phyloP scores from a whole-genome alignment of 2,113 vertebrate species.

The Tupaia chinensis region DNA sequence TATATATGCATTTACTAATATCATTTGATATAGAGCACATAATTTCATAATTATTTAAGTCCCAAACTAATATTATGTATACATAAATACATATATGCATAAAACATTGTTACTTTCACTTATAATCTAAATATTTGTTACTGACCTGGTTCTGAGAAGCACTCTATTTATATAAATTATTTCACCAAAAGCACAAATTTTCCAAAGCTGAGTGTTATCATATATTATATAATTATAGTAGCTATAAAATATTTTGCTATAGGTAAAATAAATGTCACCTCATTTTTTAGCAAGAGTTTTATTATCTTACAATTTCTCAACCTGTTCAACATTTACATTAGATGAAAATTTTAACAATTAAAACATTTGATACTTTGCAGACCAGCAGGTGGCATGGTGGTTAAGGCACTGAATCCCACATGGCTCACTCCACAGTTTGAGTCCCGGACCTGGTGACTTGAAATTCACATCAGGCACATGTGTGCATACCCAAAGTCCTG shows the following conservation, averaged over 20 bases:
- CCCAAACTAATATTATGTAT: not conserved
- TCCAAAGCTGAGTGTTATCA: not conserved
- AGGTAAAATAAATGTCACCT: not conserved
- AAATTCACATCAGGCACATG: no score
- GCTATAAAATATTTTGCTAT: not conserved
- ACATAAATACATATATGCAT: not conserved
- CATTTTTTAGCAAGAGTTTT: not conserved
- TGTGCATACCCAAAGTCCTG: no score
- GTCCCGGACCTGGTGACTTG: no score
- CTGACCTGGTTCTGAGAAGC: not conserved
- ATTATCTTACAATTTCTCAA: not conserved
- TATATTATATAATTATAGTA: not conserved
- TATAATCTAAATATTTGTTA: not conserved
- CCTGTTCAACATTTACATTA: not conserved
- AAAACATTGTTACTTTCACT: not conserved
- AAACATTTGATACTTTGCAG: no score
- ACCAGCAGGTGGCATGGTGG: no score
- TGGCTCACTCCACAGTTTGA: no score
- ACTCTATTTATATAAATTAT: not conserved
- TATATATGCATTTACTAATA: not conserved
- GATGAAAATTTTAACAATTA: not conserved
- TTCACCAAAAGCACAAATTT: not conserved
- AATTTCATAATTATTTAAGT: constrained; percentile 13
- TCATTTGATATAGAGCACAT: not conserved
- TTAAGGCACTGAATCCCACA: no score